phyloP scores from a whole-genome alignment of 1,140 invertebrate species.

The Cyclargus thomasi region DNA sequence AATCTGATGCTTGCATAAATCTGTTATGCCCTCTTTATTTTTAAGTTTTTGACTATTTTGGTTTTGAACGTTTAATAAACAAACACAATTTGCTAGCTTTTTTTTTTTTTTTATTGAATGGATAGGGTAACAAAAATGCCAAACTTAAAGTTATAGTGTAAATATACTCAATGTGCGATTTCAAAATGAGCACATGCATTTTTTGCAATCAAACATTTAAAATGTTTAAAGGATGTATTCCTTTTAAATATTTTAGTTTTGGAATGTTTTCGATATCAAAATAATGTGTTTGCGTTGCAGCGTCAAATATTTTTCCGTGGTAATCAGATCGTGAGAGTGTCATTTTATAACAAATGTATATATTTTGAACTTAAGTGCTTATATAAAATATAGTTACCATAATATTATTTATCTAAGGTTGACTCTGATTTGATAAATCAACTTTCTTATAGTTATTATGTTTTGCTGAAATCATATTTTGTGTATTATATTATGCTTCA shows the following conservation, averaged over 20 bases:
- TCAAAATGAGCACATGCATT: not conserved
- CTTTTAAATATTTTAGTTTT: too few relatives aligned
- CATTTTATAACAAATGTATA: not conserved
- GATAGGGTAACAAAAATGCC: not conserved
- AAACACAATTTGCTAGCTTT: too few relatives aligned
- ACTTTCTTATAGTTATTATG: not conserved
- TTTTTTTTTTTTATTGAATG: not conserved
- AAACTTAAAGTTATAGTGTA: not conserved
- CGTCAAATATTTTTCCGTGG: too few relatives aligned
- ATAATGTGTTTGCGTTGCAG: too few relatives aligned
- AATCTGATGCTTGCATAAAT: not conserved
- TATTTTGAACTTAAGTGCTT: not conserved
- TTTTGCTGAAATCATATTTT: not conserved
- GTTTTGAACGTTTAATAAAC: too few relatives aligned
- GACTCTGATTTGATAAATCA: not conserved
- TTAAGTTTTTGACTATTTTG: too few relatives aligned
- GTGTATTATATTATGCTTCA: not conserved
- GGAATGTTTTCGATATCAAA: too few relatives aligned
- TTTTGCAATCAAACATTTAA: not conserved
- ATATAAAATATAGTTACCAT: not conserved
- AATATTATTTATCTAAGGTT: not conserved
- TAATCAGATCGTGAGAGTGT: not conserved
- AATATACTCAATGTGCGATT: not conserved
- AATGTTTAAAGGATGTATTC: too few relatives aligned
- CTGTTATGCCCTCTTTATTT: too few relatives aligned